Base-by-base conservation (phyloP, 2,113 vertebrate genomes). In the Channa maculata region DNA sequence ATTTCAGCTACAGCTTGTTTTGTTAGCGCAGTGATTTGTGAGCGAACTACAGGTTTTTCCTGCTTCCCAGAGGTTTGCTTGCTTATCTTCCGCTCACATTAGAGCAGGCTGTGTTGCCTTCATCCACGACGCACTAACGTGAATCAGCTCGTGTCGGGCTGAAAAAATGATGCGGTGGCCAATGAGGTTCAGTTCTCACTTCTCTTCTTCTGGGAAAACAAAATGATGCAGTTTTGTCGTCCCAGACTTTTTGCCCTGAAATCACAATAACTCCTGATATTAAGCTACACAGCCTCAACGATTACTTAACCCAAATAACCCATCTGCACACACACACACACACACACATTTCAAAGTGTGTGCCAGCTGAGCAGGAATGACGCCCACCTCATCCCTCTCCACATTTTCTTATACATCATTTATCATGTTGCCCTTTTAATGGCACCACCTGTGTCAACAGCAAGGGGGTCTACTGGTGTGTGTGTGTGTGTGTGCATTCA, bases 371-470 rank as follows among this genome's bases (percentile, higher is more conserved):
- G 83, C 75, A 45, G 54, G 62, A 78, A 67, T n/a, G 71, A 79
- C 70, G 58, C 66, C n/a, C n/a, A n/a, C n/a, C 76, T 73, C 67
- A 34, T 65, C 72, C 53, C 39, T 73, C 48, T 15, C 52, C 10
- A 34, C 52, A 44, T 5, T 15, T 80, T 73, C 67, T 61, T 80
- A 63, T 67, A 58, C 70, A 58, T 80, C 80, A 60, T 86, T 86
- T 72, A 78, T 87, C 86, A 87, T 71, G 85, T 79, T 73, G 60
- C 57, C 69, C 80, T 62, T 83, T 78, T 86, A 86, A 83, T 85
- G 88, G 81, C 84, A 61, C 81, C 88, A 88, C 86, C 88, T 90
- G 89, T 82, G 83, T 89, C 86, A 86, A 82, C 80, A 87, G 72
- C 72, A 34, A 61, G 84, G 46, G 24, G 67, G 58, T 75, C 78